A percentile compares a stretch with the other conserved stretches of the same genome.
phyloP scores from a whole-genome alignment of 2,888 invertebrate genomes.

The Crematogaster levior region DNA sequence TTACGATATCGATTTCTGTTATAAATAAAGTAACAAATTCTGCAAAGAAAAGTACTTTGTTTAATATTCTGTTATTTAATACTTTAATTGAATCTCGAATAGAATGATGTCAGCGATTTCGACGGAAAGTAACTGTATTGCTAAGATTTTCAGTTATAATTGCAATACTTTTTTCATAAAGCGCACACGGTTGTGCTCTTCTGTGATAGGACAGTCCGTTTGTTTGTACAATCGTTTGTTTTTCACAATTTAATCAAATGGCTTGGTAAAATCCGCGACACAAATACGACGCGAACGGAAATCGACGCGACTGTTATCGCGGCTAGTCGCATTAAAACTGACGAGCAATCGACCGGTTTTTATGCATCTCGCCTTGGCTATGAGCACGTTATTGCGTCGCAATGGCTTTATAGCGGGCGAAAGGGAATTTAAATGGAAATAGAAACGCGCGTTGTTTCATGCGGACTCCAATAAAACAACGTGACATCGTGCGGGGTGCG shows the following conservation, averaged over 20 bases:
- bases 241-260: slow-evolving; percentile 7
- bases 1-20: not conserved
- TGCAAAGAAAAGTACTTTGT: not conserved
- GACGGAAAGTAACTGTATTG: not conserved
- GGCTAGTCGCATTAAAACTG: slow-evolving; percentile 47
- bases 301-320: slow-evolving; percentile 32
- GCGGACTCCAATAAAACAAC: slow-evolving; percentile 32
- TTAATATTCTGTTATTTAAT: too few species aligned
- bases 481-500: not conserved
- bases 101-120: not conserved
- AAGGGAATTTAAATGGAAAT: slow-evolving; percentile 50
- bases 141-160: not conserved
- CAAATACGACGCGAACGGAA: not conserved
- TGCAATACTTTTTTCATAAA: not conserved
- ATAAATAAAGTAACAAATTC: not conserved
- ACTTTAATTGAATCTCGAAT: not conserved
- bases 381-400: slow-evolving; percentile 40
- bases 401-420: slow-evolving; percentile 36
- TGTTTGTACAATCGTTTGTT: not conserved
- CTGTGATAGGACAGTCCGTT: not conserved
- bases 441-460: slow-evolving; percentile 44
- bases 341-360: slow-evolving; percentile 37
- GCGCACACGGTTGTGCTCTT: not conserved
- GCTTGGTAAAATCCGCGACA: slow-evolving; percentile 8
- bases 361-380: slow-evolving; percentile 26